Conservation (phyloP, 2,888 invertebrate species). For the Glyphotaelius pellucidus region DNA sequence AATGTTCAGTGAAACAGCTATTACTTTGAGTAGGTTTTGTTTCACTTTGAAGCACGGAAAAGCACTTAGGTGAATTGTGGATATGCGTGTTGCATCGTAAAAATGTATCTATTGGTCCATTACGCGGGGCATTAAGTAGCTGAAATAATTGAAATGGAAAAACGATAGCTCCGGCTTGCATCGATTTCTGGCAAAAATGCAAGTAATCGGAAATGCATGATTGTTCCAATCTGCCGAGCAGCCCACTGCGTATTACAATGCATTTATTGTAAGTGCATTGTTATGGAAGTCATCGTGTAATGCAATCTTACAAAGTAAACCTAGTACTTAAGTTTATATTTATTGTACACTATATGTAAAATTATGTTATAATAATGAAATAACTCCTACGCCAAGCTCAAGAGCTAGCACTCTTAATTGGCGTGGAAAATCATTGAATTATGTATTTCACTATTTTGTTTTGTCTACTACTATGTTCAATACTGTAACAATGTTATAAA, state of each 20-base stretch:
- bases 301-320: background rate
- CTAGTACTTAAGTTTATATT: too few species aligned
- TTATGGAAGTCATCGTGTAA: background rate
- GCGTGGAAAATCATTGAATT: too few species aligned
- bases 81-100: conserved; percentile 1
- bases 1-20: background rate
- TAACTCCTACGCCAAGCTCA: too few species aligned
- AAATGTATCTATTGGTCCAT: background rate
- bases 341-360: too few species aligned
- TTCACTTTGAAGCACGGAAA: background rate
- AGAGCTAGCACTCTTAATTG: too few species aligned
- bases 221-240: background rate
- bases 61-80: conserved; percentile 8
- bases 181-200: background rate
- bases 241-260: background rate
- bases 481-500: too few species aligned
- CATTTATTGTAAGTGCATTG: background rate
- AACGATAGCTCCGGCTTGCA: background rate
- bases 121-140: background rate
- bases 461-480: too few species aligned
- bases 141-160: background rate
- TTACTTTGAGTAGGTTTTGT: background rate
- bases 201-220: background rate
- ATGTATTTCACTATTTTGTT: too few species aligned
- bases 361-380: too few species aligned